These are phyloP conservation scores for Drosophila prolongata DNA, from an alignment of 2,888 invertebrate species.

Conservation along the genomic window DNA sequence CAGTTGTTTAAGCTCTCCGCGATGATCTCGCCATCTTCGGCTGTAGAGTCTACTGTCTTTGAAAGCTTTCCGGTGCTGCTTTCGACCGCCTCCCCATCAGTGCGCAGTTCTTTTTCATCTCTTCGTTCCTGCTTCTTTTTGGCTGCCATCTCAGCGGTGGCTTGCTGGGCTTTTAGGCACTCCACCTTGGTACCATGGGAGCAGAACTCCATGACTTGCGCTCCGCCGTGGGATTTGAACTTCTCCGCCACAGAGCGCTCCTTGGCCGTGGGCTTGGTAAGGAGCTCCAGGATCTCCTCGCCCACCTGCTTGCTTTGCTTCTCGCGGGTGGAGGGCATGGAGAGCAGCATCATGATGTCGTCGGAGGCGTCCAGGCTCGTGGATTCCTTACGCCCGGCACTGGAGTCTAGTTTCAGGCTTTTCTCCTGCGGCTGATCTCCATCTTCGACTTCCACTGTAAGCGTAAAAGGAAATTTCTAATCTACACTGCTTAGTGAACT, in stretches of 20 bases:
- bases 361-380: constrained; percentile 86
- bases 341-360: constrained; percentile 87
- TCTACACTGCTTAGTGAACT: neutral
- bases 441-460: constrained; percentile 67
- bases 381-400: constrained; percentile 70
- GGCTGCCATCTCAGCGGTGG: constrained; percentile 83
- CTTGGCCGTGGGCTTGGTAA: constrained; percentile 98
- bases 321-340: constrained; percentile 94
- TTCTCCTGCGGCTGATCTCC: constrained; percentile 69
- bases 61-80: constrained; percentile 37
- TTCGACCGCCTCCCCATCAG: constrained; percentile 21
- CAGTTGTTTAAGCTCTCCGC: constrained; percentile 65
- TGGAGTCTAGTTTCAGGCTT: constrained; percentile 69
- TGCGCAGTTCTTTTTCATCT: constrained; percentile 59
- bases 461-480: accelerated
- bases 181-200: constrained; percentile 97
- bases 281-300: constrained; percentile 96
- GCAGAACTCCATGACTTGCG: constrained; percentile 97
- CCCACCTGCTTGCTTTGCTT: constrained; percentile 97
- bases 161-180: constrained; percentile 87
- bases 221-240: constrained; percentile 97
- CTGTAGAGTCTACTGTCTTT: constrained; percentile 54
- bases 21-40: constrained; percentile 80
- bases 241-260: constrained; percentile 97
- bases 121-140: constrained; percentile 79